Base-by-base conservation (phyloP, 2,797 vertebrate genomes). In the Fistularia commersonii region DNA sequence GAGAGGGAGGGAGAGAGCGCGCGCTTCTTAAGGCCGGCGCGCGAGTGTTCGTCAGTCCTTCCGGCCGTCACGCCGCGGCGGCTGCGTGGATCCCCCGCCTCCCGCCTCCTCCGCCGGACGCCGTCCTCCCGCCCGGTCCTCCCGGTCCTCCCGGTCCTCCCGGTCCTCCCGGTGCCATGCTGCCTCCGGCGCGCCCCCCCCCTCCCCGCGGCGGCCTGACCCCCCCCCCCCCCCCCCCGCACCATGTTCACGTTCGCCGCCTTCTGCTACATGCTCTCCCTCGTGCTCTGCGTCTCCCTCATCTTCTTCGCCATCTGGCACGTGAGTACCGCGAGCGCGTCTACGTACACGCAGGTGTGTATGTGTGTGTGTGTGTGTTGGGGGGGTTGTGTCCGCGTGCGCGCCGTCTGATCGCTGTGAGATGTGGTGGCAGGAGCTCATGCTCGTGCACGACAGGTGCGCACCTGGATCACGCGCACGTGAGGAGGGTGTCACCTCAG, bases 271-370 rank as follows among this genome's bases (percentile, higher is more conserved):
- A 91, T 92, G 91, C 89, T 92, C 70, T 90, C 91, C 48, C 81
- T 92, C 79, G 90, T 92, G 63, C 90, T 92, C 69, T 91, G 89
- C 1, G 91, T 90, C 42, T 90, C 91, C 32, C 88, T 92, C 41
- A 91, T 92, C 82, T 91, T 92, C 85, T 92, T 92, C 57, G 91
- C 89, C 48, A 90, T 92, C 79, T 92, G 91, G 90, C 90, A 91
- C 50, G 91, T 92, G 77, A 92, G 91, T 91, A 81, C n/a, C 56
- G 23, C 23, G 23, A 2, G 23, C 4, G 23, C 23, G 23, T 23
- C 23, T 23, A 4, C 23, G 4, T 23, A 2, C 23, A 23, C 23
- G 23, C 23, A 23, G 23, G 23, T 23, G 23, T 4, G 23, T 23
- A 4, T 23, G 23, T 23, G 23, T 23, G 23, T 23, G 23, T 23